phyloP scores from a whole-genome alignment of 1,140 invertebrate species.

The Drosophila watanabei region DNA sequence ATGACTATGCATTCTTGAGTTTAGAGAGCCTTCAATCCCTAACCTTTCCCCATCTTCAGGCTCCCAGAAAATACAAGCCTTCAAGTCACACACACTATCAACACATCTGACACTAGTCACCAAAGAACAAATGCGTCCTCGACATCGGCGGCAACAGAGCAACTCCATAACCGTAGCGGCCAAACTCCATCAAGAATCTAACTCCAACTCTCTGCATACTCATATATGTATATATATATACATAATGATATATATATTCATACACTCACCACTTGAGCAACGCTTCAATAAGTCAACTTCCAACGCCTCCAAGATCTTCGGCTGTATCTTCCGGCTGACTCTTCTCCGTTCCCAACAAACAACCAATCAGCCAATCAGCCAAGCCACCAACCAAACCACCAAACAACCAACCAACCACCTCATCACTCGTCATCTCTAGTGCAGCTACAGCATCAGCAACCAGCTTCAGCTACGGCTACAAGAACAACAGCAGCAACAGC shows the following conservation, averaged over 20 bases:
- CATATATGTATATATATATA: conserved; percentile 19
- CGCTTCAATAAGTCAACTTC: conserved; percentile 45
- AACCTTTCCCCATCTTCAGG: conserved; percentile 14
- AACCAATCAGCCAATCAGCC: conserved; percentile 44
- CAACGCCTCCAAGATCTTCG: conserved; percentile 43
- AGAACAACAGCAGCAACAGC: conserved; percentile 34
- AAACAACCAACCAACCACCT: conserved; percentile 56
- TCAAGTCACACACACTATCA: conserved; percentile 20
- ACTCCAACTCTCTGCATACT: conserved; percentile 30
- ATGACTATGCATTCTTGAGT: conserved; percentile 1
- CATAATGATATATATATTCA: conserved; percentile 6
- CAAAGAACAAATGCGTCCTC: conserved; percentile 43
- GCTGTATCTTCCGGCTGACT: conserved; percentile 26
- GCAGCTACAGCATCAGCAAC: conserved; percentile 54
- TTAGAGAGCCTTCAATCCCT: not conserved
- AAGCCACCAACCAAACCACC: conserved; percentile 50
- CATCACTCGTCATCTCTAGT: conserved; percentile 55
- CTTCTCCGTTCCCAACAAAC: conserved; percentile 52
- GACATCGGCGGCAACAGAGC: conserved; percentile 49
- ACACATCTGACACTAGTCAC: conserved; percentile 52
- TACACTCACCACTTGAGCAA: conserved; percentile 36
- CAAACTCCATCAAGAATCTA: conserved; percentile 26
- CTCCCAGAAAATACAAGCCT: not conserved
- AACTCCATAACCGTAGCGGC: conserved; percentile 27
- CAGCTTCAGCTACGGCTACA: conserved; percentile 39